phyloP scores from a whole-genome alignment of 2,888 invertebrate genomes.

The Apodemia duryi region DNA sequence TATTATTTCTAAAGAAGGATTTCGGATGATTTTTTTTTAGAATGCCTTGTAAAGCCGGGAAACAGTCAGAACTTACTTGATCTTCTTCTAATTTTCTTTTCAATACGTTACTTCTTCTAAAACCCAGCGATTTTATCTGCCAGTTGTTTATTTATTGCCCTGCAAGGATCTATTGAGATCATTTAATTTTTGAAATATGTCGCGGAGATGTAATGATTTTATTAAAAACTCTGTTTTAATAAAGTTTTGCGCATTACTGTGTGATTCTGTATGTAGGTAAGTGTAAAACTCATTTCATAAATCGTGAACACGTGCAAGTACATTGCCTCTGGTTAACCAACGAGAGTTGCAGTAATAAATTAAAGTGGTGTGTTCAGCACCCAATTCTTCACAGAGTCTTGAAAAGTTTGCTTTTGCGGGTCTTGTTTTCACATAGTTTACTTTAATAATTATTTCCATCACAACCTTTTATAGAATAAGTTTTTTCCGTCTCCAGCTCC shows the following conservation, averaged over 20 bases:
- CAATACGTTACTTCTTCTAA: no score
- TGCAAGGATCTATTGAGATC: no score
- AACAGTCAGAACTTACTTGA: no score
- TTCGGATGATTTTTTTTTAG: no score
- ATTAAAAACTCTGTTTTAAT: constrained; percentile 6
- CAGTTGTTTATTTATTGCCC: no score
- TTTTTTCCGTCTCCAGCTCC: no score
- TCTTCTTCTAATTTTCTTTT: no score
- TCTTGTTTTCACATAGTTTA: constrained; percentile 20
- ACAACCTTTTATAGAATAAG: not conserved
- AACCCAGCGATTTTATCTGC: no score
- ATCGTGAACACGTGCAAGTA: constrained; percentile 26
- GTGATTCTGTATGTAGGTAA: constrained; percentile 24
- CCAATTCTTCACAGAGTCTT: constrained; percentile 19
- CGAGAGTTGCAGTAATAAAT: constrained; percentile 15
- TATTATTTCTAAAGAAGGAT: no score
- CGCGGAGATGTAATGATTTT: constrained; percentile 28
- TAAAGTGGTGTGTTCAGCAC: constrained; percentile 5
- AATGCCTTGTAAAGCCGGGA: no score
- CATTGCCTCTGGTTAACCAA: constrained; percentile 19
- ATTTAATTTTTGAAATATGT: not conserved
- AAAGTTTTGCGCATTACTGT: constrained; percentile 18
- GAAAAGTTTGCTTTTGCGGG: constrained; percentile 19
- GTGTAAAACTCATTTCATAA: constrained; percentile 28
- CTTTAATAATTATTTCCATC: constrained; percentile 23